These are phyloP conservation scores for Triplophysa bombifrons DNA, from an alignment of 2,797 vertebrate species.

Conservation along the genomic window DNA sequence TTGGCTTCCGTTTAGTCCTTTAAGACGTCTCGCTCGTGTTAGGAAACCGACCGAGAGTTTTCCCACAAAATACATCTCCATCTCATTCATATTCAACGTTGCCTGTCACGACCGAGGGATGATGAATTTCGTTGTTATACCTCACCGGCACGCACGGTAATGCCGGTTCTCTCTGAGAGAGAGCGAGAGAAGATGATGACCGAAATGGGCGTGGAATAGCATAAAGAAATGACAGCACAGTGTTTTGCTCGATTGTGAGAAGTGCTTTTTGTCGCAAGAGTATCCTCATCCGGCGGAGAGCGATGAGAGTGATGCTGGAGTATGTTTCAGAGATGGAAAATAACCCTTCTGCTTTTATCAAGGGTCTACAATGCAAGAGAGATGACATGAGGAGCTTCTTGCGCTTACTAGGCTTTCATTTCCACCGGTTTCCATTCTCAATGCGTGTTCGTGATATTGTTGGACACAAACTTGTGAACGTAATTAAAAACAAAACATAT, in stretches of 20 bases:
- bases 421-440: background rate
- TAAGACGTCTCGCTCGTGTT: slow-evolving; percentile 31
- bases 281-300: slow-evolving; percentile 8
- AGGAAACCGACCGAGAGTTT: slow-evolving; percentile 40
- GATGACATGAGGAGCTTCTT: background rate
- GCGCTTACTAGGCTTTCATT: background rate
- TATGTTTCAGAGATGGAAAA: slow-evolving; percentile 16
- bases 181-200: background rate
- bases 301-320: slow-evolving; percentile 20
- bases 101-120: slow-evolving; percentile 32
- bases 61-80: slow-evolving; percentile 42
- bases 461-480: background rate
- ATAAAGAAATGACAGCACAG: background rate
- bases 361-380: background rate
- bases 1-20: slow-evolving; percentile 37
- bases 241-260: slow-evolving; percentile 9
- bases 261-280: slow-evolving; percentile 17
- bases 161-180: slow-evolving; percentile 62
- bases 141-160: slow-evolving; percentile 45
- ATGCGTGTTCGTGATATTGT: background rate
- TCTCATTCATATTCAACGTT: slow-evolving; percentile 47
- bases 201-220: slow-evolving; percentile 67
- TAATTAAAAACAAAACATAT: background rate
- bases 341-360: slow-evolving; percentile 16
- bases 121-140: slow-evolving; percentile 40